Evolutionary conservation across 1,140 invertebrate species (phyloP).

Genomic region (Ladona fulva): DNA sequence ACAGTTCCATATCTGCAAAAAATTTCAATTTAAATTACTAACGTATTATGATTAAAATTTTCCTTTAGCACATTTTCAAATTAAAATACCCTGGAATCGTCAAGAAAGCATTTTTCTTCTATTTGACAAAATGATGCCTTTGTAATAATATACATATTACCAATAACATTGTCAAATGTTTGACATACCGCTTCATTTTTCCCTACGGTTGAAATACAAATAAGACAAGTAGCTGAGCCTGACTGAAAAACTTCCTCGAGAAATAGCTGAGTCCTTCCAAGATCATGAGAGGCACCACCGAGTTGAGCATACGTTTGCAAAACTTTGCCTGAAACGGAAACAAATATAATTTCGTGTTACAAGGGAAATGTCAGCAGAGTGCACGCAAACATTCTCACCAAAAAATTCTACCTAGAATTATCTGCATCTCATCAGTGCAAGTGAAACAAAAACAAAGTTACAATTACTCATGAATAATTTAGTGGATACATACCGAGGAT

Average conservation of each 20-base stretch:
- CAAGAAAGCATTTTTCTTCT: slow-evolving; percentile 20
- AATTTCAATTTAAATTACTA: neutral
- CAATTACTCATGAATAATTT: neutral
- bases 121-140: slow-evolving; percentile 27
- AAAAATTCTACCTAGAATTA: slow-evolving; percentile 35
- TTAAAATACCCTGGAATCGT: neutral
- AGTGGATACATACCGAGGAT: slow-evolving; percentile 37
- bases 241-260: slow-evolving; percentile 65
- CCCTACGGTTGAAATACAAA: slow-evolving; percentile 85
- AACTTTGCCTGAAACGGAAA: slow-evolving; percentile 31
- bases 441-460: too few relatives aligned
- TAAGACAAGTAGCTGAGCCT: slow-evolving; percentile 73
- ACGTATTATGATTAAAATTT: neutral
- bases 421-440: slow-evolving; percentile 35
- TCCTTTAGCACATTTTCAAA: too few relatives aligned
- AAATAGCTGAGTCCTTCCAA: slow-evolving; percentile 54
- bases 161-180: neutral
- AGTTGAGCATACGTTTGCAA: slow-evolving; percentile 37
- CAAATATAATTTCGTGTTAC: slow-evolving; percentile 31
- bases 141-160: neutral
- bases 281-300: slow-evolving; percentile 36
- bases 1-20: slow-evolving; percentile 74
- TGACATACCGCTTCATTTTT: slow-evolving; percentile 60
- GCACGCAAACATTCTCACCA: slow-evolving; percentile 24
- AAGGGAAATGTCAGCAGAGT: slow-evolving; percentile 21